phyloP scores from a whole-genome alignment of 2,113 vertebrate species.

The Paradoxurus hermaphroditus region DNA sequence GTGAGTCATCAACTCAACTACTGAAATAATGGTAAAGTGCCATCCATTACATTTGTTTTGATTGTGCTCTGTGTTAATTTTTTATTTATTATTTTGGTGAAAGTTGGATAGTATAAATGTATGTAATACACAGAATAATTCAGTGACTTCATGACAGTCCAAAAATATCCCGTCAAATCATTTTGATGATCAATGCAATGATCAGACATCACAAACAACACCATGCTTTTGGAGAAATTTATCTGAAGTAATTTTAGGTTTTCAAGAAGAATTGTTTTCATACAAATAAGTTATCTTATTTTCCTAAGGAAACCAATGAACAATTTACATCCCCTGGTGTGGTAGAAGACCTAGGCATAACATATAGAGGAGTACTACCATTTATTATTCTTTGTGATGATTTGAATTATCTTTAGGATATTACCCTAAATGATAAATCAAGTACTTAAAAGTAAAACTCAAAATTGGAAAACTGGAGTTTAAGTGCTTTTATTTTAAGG shows the following conservation, averaged over 20 bases:
- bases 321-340: neutral
- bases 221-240: neutral
- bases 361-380: slow-evolving; percentile 28
- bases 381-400: slow-evolving; percentile 64
- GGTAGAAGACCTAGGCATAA: slow-evolving; percentile 25
- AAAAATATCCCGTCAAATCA: slow-evolving; percentile 32
- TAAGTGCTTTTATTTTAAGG: slow-evolving; percentile 67
- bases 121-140: neutral
- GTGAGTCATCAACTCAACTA: slow-evolving; percentile 69
- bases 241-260: slow-evolving; percentile 12
- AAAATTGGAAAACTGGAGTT: slow-evolving; percentile 75
- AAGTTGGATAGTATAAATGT: neutral
- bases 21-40: neutral
- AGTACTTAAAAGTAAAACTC: slow-evolving; percentile 51
- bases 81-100: neutral
- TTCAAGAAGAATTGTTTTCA: slow-evolving; percentile 17
- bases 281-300: slow-evolving; percentile 47
- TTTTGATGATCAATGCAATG: neutral
- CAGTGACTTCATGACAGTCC: neutral
- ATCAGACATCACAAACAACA: neutral
- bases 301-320: neutral
- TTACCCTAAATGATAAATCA: slow-evolving; percentile 67
- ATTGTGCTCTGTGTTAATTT: neutral
- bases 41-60: neutral
- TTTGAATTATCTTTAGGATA: slow-evolving; percentile 43